Base-by-base conservation (phyloP, 2,113 vertebrate genomes). In the Oxyura jamaicensis region DNA sequence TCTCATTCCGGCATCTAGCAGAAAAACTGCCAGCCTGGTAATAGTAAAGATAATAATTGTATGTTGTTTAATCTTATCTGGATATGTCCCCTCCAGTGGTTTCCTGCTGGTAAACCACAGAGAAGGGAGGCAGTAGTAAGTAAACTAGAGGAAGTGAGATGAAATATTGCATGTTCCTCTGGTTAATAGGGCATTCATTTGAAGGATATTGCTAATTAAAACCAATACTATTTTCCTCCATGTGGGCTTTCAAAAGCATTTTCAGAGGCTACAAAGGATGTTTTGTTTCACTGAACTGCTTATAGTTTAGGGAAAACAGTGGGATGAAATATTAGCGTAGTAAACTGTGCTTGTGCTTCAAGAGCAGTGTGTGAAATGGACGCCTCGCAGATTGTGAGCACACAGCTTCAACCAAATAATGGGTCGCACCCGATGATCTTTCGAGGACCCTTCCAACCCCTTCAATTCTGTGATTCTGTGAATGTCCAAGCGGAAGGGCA, bases 101-200 rank as follows among this genome's bases (percentile, higher is more conserved):
- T 98, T 97, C 97, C 97, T 86, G 63, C 92, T 96, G 97, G 92
- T 92, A 96, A 97, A 85, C 96, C 96, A 95, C 95, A 78, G 95
- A 91, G 95, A 90, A 77, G 83, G 67, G 80, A 82, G 89, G 88
- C 83, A 86, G 74, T 73, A 83, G 90, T 93, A 83, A 83, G 91
- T 94, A 91, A 96, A 83, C 78, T 85, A 83, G 82, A 88, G 91
- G 83, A 81, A 97, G 90, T 42, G 90, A 96, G 75, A 87, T 90
- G 92, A 87, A 92, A 86, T 80, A 75, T 15, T 82, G 84, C n/a
- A 35, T 78, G 15, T 73, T 82, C 39, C 89, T 88, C 91, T 53
- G 89, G 68, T 89, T 95, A 88, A 76, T 48, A 76, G 55, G 80
- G 69, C 80, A 87, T 77, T 96, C 65, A 67, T 83, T 79, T 91